Conservation (phyloP, 1,140 invertebrate genomes). For the Orchesella cincta region DNA sequence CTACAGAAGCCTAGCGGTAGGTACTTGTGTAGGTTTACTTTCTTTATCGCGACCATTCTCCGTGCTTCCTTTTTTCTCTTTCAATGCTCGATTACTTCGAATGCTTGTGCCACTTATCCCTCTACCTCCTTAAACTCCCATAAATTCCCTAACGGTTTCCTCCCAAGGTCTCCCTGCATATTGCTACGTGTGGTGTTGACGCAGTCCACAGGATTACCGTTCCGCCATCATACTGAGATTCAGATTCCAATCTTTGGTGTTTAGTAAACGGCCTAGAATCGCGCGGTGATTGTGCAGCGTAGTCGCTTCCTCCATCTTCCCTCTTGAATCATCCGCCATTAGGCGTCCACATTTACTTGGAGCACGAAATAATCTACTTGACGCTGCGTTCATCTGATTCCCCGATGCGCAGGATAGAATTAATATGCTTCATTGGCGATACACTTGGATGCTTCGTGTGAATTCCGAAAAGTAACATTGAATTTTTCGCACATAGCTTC, state of each 20-base stretch:
- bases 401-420: slow-evolving; percentile 39
- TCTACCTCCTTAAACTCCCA: slow-evolving; percentile 43
- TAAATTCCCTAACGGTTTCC: slow-evolving; percentile 33
- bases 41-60: neutral
- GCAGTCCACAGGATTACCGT: slow-evolving; percentile 6
- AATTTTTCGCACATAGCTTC: slow-evolving; percentile 49
- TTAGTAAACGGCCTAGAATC: slow-evolving; percentile 38
- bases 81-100: neutral
- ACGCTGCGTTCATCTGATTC: slow-evolving; percentile 25
- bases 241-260: slow-evolving; percentile 13
- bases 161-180: neutral
- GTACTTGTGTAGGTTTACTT: neutral
- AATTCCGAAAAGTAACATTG: slow-evolving; percentile 50
- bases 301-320: slow-evolving; percentile 18
- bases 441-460: neutral
- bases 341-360: slow-evolving; percentile 26
- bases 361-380: slow-evolving; percentile 46
- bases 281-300: slow-evolving; percentile 47
- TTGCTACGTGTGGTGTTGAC: slow-evolving; percentile 10
- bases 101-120: slow-evolving; percentile 39
- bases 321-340: neutral
- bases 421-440: slow-evolving; percentile 49
- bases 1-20: neutral
- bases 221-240: slow-evolving; percentile 29
- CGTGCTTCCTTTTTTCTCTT: slow-evolving; percentile 14